These are phyloP conservation scores for Hylaeus volcanicus DNA, from an alignment of 1,140 invertebrate genomes.

Conservation along the genomic window DNA sequence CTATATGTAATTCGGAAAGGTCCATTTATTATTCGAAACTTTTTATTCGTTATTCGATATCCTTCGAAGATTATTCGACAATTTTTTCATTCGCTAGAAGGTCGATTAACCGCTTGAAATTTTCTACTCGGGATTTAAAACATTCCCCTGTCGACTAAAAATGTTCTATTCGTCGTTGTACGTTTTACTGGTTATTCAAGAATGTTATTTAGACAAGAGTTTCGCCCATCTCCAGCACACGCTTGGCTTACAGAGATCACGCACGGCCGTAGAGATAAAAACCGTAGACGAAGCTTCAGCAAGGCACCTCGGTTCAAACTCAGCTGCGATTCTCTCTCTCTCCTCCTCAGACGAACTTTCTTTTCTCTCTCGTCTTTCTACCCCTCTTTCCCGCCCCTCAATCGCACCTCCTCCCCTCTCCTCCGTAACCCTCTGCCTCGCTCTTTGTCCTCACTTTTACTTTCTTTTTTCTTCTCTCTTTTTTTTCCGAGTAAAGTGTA, in stretches of 20 bases:
- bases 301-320: background rate
- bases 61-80: too few relatives aligned
- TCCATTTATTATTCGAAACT: too few relatives aligned
- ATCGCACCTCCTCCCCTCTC: background rate
- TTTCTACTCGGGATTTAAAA: too few relatives aligned
- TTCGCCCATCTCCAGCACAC: background rate
- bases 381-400: slow-evolving; percentile 5
- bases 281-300: background rate
- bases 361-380: slow-evolving; percentile 16
- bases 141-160: too few relatives aligned
- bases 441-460: slow-evolving; percentile 48
- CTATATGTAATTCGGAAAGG: too few relatives aligned
- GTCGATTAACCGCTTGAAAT: too few relatives aligned
- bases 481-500: slow-evolving; percentile 13
- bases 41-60: too few relatives aligned
- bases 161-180: too few relatives aligned
- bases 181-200: too few relatives aligned
- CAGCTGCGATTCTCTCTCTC: slow-evolving; percentile 20
- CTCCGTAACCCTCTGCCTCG: background rate
- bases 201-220: too few relatives aligned
- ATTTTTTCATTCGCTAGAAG: too few relatives aligned
- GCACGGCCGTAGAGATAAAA: slow-evolving; percentile 4
- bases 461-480: slow-evolving; percentile 49
- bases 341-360: slow-evolving; percentile 10
- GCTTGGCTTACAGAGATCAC: slow-evolving; percentile 17